phyloP scores from a whole-genome alignment of 2,888 invertebrate genomes.

The Perizoma flavofasciatum region DNA sequence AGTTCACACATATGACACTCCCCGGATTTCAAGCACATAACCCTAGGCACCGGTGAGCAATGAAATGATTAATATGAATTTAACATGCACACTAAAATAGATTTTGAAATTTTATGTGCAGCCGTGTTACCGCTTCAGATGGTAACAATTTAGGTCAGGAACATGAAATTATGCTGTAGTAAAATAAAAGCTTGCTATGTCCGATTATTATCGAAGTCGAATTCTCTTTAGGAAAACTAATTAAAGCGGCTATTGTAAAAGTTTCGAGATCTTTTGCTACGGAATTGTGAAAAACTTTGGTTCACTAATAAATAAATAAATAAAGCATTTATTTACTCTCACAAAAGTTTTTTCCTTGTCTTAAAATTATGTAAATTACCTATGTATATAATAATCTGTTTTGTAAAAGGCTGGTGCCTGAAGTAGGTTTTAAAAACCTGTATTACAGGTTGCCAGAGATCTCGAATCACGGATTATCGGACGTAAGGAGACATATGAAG shows the following conservation, averaged over 20 bases:
- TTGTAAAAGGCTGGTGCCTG: too few relatives aligned
- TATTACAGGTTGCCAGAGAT: too few relatives aligned
- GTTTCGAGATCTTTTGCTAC: constrained; percentile 9
- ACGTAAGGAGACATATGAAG: too few relatives aligned
- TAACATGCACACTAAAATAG: constrained; percentile 31
- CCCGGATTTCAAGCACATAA: constrained; percentile 43
- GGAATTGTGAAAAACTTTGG: background rate
- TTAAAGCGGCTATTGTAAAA: constrained; percentile 8
- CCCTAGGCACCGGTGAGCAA: constrained; percentile 52
- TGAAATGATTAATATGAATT: constrained; percentile 42
- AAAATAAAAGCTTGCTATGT: constrained; percentile 16
- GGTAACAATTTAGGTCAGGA: constrained; percentile 28
- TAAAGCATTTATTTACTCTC: too few relatives aligned
- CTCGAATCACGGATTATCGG: too few relatives aligned
- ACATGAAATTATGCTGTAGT: constrained; percentile 17
- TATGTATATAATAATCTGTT: too few relatives aligned
- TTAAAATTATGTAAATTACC: too few relatives aligned
- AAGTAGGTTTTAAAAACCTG: too few relatives aligned
- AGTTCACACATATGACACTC: constrained; percentile 24
- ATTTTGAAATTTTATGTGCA: constrained; percentile 32
- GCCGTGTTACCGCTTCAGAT: constrained; percentile 21
- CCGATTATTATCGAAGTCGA: constrained; percentile 22
- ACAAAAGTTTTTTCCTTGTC: too few relatives aligned
- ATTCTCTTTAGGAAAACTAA: constrained; percentile 21
- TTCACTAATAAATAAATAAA: background rate